Percentiles rank a stretch among this genome's conserved stretches.
phyloP scores from a whole-genome alignment of 2,888 invertebrate species.

The Azorinus chamasolen region DNA sequence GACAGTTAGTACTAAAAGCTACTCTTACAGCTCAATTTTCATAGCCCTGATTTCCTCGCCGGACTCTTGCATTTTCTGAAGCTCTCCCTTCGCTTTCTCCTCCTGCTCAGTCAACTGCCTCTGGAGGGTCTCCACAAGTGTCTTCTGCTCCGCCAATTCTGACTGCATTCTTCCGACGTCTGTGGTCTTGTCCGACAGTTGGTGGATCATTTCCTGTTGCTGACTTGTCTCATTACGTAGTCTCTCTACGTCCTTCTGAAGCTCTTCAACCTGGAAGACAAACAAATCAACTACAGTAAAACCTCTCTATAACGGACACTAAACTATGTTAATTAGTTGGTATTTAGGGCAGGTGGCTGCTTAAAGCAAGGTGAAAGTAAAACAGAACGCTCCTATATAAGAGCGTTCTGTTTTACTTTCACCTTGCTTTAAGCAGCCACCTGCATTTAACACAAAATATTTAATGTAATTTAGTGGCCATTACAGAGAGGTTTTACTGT shows the following conservation, averaged over 20 bases:
- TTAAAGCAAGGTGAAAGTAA: too few relatives aligned
- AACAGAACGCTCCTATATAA: too few relatives aligned
- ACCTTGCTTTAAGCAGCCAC: too few relatives aligned
- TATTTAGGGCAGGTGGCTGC: too few relatives aligned
- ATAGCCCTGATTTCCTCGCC: slow-evolving; percentile 34
- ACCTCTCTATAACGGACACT: too few relatives aligned
- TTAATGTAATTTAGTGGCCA: too few relatives aligned
- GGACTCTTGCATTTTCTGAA: slow-evolving; percentile 2
- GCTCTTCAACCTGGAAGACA: slow-evolving; percentile 65
- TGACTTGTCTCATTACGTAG: slow-evolving; percentile 66
- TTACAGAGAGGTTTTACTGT: too few relatives aligned
- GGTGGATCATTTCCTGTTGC: slow-evolving; percentile 69
- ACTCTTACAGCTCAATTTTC: slow-evolving; percentile 61
- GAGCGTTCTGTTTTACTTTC: too few relatives aligned
- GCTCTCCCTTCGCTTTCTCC: not conserved
- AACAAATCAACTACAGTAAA: not conserved
- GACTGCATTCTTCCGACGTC: slow-evolving; percentile 63
- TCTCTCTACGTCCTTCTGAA: slow-evolving; percentile 75
- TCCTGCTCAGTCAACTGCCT: slow-evolving; percentile 31
- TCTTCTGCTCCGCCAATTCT: slow-evolving; percentile 69
- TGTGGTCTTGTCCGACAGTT: slow-evolving; percentile 68
- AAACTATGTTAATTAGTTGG: too few relatives aligned
- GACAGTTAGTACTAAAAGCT: too few relatives aligned
- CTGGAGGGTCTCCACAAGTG: slow-evolving; percentile 31
- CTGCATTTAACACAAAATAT: too few relatives aligned